A percentile compares a stretch with the other conserved stretches of the same genome.
Evolutionary conservation across 2,888 invertebrate species (phyloP).

Genomic region (Sipunculus nudus): DNA sequence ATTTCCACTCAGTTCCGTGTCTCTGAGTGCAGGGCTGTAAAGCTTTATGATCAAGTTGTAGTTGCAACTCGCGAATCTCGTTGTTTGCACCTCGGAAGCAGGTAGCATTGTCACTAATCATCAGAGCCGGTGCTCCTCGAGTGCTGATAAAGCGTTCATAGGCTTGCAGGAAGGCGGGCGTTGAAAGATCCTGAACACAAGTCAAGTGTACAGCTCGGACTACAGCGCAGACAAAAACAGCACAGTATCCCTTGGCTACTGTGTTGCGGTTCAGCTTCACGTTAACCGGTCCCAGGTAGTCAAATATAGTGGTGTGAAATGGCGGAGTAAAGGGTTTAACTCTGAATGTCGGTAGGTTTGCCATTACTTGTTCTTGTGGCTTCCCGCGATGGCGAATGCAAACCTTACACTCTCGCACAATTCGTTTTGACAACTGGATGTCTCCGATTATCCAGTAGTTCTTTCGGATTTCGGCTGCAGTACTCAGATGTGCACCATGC

Average conservation of each 20-base stretch:
- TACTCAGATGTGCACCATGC: constrained; percentile 12
- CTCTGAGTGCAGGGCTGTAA: background rate
- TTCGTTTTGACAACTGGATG: background rate
- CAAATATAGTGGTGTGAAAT: constrained; percentile 3
- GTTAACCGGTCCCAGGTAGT: constrained; percentile 9
- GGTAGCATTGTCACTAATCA: background rate
- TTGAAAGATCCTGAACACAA: background rate
- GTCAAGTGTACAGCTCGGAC: background rate
- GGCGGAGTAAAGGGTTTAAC: constrained; percentile 9
- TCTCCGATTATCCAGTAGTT: constrained; percentile 15
- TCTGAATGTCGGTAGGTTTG: constrained; percentile 6
- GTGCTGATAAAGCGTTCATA: background rate
- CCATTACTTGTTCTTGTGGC: constrained; percentile 4
- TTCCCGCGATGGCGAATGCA: constrained; percentile 7
- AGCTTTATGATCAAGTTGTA: background rate
- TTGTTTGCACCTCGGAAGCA: background rate
- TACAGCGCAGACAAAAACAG: background rate
- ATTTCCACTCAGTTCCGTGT: background rate
- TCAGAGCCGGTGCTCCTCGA: background rate
- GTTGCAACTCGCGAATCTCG: background rate
- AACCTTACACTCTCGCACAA: constrained; percentile 5
- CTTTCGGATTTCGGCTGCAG: constrained; percentile 9
- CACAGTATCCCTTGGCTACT: background rate
- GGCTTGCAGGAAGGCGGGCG: background rate
- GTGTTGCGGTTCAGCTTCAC: constrained; percentile 3